Percentiles rank a stretch among this genome's conserved stretches.
Conservation (phyloP, 2,888 invertebrate genomes). For the Scaptomyza polygonia region DNA sequence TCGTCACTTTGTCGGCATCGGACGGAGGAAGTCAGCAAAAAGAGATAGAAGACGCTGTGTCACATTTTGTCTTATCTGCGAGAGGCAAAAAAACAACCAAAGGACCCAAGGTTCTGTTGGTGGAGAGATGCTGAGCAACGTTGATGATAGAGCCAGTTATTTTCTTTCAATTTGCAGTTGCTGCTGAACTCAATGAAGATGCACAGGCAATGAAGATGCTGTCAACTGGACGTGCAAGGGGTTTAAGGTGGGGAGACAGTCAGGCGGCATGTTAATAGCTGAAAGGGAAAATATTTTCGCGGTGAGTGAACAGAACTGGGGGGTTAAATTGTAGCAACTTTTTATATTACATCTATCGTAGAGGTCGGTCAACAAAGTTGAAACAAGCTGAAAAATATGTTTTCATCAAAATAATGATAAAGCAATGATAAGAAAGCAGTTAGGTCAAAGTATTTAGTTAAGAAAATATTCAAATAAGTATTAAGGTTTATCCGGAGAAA, state of each 20-base stretch:
- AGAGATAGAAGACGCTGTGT: conserved; percentile 26
- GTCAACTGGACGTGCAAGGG: conserved; percentile 3
- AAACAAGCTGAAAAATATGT: background rate
- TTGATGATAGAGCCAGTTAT: conserved; percentile 60
- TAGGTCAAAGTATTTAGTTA: no score
- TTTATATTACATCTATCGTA: conserved; percentile 9
- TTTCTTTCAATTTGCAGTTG: conserved; percentile 73
- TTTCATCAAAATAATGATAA: background rate
- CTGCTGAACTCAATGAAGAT: conserved; percentile 13
- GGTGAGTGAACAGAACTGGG: no score
- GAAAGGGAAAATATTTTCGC: background rate
- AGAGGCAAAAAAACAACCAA: no score
- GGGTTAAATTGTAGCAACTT: conserved; percentile 3
- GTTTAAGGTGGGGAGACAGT: background rate
- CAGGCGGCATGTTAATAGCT: conserved; percentile 10
- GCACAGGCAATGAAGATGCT: conserved; percentile 7
- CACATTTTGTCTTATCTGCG: conserved; percentile 65
- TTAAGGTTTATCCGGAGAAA: no score
- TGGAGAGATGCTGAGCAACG: background rate
- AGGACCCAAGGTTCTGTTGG: background rate
- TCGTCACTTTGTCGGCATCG: conserved; percentile 51
- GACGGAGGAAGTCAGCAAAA: conserved; percentile 7
- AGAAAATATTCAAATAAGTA: no score
- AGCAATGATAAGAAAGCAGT: no score
- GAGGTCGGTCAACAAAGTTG: background rate